Conservation (phyloP, 2,113 vertebrate genomes). For the Lampris incognitus region DNA sequence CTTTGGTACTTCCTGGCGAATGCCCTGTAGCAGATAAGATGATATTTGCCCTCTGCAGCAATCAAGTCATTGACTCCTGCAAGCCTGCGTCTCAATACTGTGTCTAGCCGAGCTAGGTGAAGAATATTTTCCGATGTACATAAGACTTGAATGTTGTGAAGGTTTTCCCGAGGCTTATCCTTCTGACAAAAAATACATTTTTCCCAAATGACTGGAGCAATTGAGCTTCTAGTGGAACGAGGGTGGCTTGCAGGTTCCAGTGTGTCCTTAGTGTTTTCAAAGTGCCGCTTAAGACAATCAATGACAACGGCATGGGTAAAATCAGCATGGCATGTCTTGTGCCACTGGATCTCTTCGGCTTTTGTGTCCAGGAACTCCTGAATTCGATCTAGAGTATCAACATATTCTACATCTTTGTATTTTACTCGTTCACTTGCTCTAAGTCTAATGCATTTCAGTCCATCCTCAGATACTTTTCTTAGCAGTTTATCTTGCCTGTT, state of each 20-base stretch:
- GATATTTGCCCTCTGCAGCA: neutral
- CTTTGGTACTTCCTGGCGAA: neutral
- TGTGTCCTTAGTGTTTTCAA: neutral
- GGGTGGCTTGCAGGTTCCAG: neutral
- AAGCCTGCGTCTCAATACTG: neutral
- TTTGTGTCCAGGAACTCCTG: neutral
- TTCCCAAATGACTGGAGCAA: neutral
- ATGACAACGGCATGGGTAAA: neutral
- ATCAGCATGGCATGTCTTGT: neutral
- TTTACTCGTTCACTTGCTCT: neutral
- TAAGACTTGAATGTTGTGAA: neutral
- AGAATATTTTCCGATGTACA: neutral
- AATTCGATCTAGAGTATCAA: neutral
- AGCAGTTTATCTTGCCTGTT: neutral
- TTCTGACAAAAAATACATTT: neutral
- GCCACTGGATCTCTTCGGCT: neutral
- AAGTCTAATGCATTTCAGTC: slow-evolving; percentile 7
- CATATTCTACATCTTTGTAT: slow-evolving; percentile 6
- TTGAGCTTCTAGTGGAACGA: neutral
- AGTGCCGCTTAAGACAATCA: neutral
- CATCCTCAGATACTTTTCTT: slow-evolving; percentile 5
- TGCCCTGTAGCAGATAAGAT: neutral
- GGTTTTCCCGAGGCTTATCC: neutral
- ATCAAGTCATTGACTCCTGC: neutral
- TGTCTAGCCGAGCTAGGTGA: neutral